Percentiles rank a stretch among this genome's conserved stretches.
Evolutionary conservation across 1,140 invertebrate genomes (phyloP).

Genomic region (Zaprionus ghesquierei): DNA sequence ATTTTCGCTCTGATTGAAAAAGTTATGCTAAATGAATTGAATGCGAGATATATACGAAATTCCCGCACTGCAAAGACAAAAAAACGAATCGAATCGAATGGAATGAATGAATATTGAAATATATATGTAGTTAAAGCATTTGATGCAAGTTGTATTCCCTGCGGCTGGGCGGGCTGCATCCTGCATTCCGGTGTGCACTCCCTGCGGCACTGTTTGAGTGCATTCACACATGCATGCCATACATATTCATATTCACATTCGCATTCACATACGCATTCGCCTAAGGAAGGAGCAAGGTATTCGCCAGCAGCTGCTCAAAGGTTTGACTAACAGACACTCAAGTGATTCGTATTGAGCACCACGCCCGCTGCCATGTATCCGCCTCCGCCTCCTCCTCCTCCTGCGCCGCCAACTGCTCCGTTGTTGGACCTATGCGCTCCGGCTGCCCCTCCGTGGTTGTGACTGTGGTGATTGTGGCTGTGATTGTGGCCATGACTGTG

Average conservation of each 20-base stretch:
- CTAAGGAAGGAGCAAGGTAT: not conserved
- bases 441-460: conserved; percentile 16
- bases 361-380: conserved; percentile 78
- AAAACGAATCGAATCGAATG: not conserved
- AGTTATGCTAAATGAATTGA: conserved; percentile 44
- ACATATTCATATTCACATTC: conserved; percentile 2
- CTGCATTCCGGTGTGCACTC: not conserved
- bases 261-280: not conserved
- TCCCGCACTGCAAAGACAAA: not conserved
- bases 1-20: conserved; percentile 55
- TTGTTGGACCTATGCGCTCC: conserved; percentile 34
- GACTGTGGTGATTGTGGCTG: conserved; percentile 45
- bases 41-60: conserved; percentile 39
- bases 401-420: conserved; percentile 22
- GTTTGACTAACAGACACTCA: conserved; percentile 78
- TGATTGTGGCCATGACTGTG: conserved; percentile 46
- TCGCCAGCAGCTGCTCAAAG: not conserved
- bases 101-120: not conserved
- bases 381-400: not conserved
- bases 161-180: not conserved
- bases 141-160: not conserved
- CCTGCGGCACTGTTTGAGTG: not conserved
- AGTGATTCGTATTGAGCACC: conserved; percentile 78
- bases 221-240: not conserved
- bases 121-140: not conserved